Conservation (phyloP, 2,888 invertebrate genomes). For the Masnerella sp. region DNA sequence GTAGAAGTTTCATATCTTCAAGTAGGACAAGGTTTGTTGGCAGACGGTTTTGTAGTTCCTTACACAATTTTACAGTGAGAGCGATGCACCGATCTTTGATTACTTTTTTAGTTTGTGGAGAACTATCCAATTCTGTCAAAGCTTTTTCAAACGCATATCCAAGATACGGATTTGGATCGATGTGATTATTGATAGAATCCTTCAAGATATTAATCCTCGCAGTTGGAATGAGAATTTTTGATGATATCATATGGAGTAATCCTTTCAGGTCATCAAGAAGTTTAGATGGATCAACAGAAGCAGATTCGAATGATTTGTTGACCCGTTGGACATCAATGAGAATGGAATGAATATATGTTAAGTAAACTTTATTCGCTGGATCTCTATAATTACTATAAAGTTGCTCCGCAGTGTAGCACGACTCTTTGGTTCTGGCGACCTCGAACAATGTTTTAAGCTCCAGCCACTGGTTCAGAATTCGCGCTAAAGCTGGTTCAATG, state of each 20-base stretch:
- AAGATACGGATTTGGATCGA: conserved; percentile 17
- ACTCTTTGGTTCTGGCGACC: conserved; percentile 59
- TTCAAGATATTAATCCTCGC: conserved; percentile 6
- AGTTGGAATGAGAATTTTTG: conserved; percentile 19
- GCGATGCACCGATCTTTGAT: conserved; percentile 7
- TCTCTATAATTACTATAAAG: conserved; percentile 65
- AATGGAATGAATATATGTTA: conserved; percentile 55
- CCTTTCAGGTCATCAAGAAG: conserved; percentile 33
- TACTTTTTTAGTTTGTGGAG: neutral
- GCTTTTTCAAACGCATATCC: conserved; percentile 11
- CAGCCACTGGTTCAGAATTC: no score
- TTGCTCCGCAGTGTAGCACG: conserved; percentile 67
- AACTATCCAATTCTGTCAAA: neutral
- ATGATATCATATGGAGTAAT: neutral
- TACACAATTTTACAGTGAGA: conserved; percentile 4
- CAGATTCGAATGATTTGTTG: conserved; percentile 45
- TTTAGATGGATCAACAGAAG: conserved; percentile 32
- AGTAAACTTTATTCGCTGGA: conserved; percentile 62
- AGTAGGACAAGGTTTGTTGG: conserved; percentile 9
- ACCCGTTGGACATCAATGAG: conserved; percentile 59
- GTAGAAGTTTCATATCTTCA: conserved; percentile 6
- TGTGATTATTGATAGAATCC: neutral
- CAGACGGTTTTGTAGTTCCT: conserved; percentile 7
- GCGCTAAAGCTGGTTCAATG: no score
- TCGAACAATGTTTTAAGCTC: no score